Conservation (phyloP, 1,140 invertebrate species). For the Drosophila yakuba region DNA sequence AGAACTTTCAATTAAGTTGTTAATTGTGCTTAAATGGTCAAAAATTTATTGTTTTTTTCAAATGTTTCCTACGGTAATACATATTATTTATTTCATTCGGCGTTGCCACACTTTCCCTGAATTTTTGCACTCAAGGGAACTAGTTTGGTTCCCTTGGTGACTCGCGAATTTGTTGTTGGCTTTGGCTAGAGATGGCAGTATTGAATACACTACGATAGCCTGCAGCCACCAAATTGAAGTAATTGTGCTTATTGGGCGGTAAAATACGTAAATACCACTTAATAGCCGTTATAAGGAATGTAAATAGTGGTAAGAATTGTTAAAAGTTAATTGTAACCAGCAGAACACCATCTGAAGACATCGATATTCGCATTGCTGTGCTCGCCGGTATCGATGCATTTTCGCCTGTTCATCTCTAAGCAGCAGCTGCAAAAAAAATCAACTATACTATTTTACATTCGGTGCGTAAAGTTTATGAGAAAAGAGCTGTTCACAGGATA, state of each 20-base stretch:
- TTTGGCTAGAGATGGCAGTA: background rate
- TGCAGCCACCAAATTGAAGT: background rate
- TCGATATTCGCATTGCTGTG: constrained; percentile 3
- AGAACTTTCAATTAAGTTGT: background rate
- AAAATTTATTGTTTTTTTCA: too few species aligned
- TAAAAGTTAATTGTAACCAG: background rate
- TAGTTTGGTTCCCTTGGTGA: constrained; percentile 4
- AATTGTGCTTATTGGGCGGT: background rate
- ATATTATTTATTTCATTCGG: background rate
- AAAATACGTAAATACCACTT: background rate
- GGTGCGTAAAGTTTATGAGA: constrained; percentile 12
- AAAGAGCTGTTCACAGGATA: constrained; percentile 14
- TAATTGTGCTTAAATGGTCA: background rate
- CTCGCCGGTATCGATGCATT: constrained; percentile 11
- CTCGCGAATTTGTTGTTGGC: constrained; percentile 34
- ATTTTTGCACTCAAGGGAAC: background rate
- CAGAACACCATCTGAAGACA: background rate
- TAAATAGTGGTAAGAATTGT: background rate
- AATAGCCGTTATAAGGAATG: background rate
- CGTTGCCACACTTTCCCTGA: background rate
- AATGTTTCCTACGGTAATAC: too few species aligned
- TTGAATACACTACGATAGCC: background rate
- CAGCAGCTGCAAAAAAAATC: constrained; percentile 61
- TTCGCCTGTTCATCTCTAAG: constrained; percentile 7
- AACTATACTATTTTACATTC: constrained; percentile 24